Evolutionary conservation across 2,113 vertebrate genomes (phyloP), one percentile per base, ranked within the genome.

Genomic region (Cochlearius cochlearius): DNA sequence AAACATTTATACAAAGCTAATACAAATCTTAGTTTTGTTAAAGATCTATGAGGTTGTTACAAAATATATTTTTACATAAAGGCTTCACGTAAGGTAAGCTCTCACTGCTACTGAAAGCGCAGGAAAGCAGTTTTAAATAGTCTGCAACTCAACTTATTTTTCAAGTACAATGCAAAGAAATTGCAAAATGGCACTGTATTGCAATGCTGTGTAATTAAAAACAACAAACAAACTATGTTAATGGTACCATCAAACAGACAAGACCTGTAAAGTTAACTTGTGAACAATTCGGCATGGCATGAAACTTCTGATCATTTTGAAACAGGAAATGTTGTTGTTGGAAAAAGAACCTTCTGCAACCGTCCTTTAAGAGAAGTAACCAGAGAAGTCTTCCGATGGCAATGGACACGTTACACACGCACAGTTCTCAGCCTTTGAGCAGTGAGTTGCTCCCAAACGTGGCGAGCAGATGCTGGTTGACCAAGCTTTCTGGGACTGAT

Each of bases 1-100:
- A 95, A 96, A 97, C 95, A 98, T 98, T 98, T 98, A 98, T 97
- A 98, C 97, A 98, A 97, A 97, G 95, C 95, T 97, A 97, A 97
- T 98, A 98, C 96, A 98, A 98, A 97, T 96, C 92, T 96, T 43
- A 94, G 74, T 94, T 96, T 82, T 80, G 97, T 98, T 96, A 97
- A 96, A 94, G 80, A 93, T 96, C 95, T 97, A 96, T 88, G 94
- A 98, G 91, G 93, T 96, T 97, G 97, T 98, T 97, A 98, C 86
- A 97, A 98, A 98, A 97, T 92, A 98, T 90, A 96, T 95, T 96
- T 98, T 96, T 94, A 88, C 91, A 97, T 87, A 98, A 98, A 98
- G 97, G 97, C 97, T 97, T 94, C 97, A 96, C 89, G 53, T 96
- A 96, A 90, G 80, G 82, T 91, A 92, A 97, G 90, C 94, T 96